Evolutionary conservation across 1,140 invertebrate species (phyloP), one percentile per base, ranked within the genome.

Genomic region (Drosophila nasuta): DNA sequence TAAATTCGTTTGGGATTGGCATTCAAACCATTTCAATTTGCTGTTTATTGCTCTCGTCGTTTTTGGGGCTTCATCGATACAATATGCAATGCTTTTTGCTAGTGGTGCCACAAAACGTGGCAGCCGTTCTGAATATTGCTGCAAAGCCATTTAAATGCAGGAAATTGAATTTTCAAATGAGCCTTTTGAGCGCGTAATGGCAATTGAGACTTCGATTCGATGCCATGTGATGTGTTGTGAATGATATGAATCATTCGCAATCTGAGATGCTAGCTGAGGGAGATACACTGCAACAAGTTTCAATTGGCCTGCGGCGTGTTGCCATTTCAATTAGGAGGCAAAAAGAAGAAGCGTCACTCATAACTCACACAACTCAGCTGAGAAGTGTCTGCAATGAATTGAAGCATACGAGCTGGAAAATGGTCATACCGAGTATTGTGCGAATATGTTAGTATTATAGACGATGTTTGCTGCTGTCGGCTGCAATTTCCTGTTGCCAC

Each of bases 61-160:
- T 28, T 35, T 35, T 11, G 17, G 25, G 43, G 46, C 41, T 65
- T 72, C 69, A 59, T 59, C 48, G 60, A 43, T 75, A 70, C 65
- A 67, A 75, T 71, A 49, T 57, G 38, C 69, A 60, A 60, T 52
- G 15, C 41, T 41, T 41, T 35, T 43, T 49, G 71, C 52, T 59
- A 73, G 45, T 41, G 56, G 11, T 58, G 46, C 46, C 28, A 46
- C 56, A 57, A 59, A 73, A 73, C 41, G 68, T 62, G 38, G 72
- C 45, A 51, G 13, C 41, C 54, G 49, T 66, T 63, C 65, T 30
- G 72, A 63, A 66, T 79, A 70, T 49, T 75, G 62, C 79, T 79
- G 75, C 52, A 81, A 86, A 86, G 75, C 82, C 76, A 87, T 86
- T 86, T 86, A 82, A 86, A 71, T 86, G 82, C 82, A 86, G 82